Conservation (phyloP, 1,140 invertebrate genomes). For the Drosophila tani region DNA sequence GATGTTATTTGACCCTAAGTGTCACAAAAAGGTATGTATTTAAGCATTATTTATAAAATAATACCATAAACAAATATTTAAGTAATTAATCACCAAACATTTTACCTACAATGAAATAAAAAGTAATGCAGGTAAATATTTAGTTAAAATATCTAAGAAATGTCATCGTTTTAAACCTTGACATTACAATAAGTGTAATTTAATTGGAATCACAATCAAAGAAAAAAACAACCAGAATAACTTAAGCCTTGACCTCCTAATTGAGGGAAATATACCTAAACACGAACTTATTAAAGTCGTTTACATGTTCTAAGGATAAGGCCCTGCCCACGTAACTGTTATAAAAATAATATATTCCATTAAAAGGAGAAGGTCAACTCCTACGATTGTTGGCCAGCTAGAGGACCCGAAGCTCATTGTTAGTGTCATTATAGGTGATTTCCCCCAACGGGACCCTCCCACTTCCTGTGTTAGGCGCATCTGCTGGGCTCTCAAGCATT, state of each 20-base stretch:
- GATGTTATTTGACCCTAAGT: background rate
- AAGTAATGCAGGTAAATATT: too few species aligned
- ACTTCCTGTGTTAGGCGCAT: background rate
- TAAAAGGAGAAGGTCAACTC: slow-evolving; percentile 21
- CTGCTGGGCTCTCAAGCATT: slow-evolving; percentile 40
- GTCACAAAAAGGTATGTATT: background rate
- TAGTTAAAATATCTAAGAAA: too few species aligned
- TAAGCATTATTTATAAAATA: too few species aligned
- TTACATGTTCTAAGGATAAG: background rate
- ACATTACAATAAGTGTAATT: background rate
- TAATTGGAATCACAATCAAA: background rate
- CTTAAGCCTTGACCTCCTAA: background rate
- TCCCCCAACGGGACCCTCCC: background rate
- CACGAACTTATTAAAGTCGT: slow-evolving; percentile 3
- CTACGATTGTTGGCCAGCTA: background rate
- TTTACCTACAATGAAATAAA: too few species aligned
- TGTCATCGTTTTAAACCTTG: background rate
- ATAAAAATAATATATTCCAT: slow-evolving; percentile 11
- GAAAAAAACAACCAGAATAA: background rate
- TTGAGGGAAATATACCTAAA: background rate
- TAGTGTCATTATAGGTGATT: slow-evolving; percentile 26
- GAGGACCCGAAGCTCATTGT: slow-evolving; percentile 18
- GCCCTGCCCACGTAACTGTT: background rate
- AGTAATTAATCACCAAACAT: too few species aligned
- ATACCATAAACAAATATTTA: too few species aligned